Conservation (phyloP, 37 sponge, comb jelly and placozoan species). For the Eunapius fragilis region DNA sequence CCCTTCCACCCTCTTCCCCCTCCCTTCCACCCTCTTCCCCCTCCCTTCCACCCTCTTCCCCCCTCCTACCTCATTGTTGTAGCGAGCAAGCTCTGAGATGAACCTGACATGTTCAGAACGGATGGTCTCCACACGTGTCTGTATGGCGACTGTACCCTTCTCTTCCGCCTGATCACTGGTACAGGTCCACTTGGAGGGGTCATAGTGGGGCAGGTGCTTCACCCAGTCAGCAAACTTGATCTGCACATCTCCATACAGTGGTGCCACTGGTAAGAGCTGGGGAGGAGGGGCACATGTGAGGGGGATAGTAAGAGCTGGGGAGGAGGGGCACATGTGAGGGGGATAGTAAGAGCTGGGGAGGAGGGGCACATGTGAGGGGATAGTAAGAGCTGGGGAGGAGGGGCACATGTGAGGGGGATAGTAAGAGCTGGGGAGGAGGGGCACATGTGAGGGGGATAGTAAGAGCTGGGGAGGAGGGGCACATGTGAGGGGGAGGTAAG, state of each 20-base stretch:
- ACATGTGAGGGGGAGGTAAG: no score
- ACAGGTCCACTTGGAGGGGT: constrained; percentile 94
- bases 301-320: background rate
- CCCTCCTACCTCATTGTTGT: constrained; percentile 86
- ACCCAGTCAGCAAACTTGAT: constrained; percentile 84
- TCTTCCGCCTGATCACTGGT: constrained; percentile 90
- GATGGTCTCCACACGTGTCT: constrained; percentile 74
- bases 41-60: background rate
- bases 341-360: background rate
- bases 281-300: background rate
- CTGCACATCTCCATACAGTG: constrained; percentile 96
- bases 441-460: background rate
- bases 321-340: background rate
- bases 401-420: background rate
- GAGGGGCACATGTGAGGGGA: no score
- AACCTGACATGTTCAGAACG: constrained; percentile 85
- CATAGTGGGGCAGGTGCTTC: constrained; percentile 78
- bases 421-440: background rate
- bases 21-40: background rate
- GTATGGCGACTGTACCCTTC: constrained; percentile 76
- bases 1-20: background rate
- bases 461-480: background rate
- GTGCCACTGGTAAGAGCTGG: constrained; percentile 91
- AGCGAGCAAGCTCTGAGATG: constrained; percentile 85
- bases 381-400: constrained; percentile 64